phyloP scores from a whole-genome alignment of 1,140 invertebrate genomes.

The Prorops nasuta region DNA sequence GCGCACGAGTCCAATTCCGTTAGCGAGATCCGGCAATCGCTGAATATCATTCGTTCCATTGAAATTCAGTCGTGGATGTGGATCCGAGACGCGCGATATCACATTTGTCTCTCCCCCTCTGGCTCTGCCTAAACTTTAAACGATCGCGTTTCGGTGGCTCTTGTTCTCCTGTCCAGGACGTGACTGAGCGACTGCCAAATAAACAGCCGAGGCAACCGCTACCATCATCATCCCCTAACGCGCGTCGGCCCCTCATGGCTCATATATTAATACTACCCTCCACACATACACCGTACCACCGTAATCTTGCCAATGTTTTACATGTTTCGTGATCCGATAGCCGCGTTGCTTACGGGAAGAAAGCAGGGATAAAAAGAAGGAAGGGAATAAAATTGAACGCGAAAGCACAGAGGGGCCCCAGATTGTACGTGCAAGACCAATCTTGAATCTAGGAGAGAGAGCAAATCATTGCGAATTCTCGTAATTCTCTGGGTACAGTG shows the following conservation, averaged over 20 bases:
- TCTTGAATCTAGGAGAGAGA: constrained; percentile 19
- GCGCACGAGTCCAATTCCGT: constrained; percentile 35
- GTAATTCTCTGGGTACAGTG: constrained; percentile 27
- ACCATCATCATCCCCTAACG: no score
- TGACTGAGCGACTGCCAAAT: no score
- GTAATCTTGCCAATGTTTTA: not conserved
- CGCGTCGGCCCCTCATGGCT: no score
- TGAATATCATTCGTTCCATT: constrained; percentile 41
- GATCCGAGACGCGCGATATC: constrained; percentile 35
- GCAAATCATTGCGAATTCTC: constrained; percentile 31
- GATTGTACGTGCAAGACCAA: constrained; percentile 10
- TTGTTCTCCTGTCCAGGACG: constrained; percentile 13
- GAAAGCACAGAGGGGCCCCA: constrained; percentile 12
- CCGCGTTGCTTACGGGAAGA: not conserved
- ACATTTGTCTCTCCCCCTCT: constrained; percentile 36
- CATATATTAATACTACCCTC: constrained; percentile 2
- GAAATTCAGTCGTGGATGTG: constrained; percentile 36
- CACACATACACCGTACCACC: not conserved
- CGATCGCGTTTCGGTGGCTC: constrained; percentile 30
- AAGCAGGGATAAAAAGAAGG: not conserved
- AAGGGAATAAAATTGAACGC: not conserved
- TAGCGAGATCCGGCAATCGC: constrained; percentile 35
- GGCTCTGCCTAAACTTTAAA: constrained; percentile 33
- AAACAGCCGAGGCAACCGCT: no score
- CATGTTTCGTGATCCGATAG: not conserved